Base-by-base conservation (phyloP, 2,797 vertebrate genomes). In the Tenualosa ilisha region DNA sequence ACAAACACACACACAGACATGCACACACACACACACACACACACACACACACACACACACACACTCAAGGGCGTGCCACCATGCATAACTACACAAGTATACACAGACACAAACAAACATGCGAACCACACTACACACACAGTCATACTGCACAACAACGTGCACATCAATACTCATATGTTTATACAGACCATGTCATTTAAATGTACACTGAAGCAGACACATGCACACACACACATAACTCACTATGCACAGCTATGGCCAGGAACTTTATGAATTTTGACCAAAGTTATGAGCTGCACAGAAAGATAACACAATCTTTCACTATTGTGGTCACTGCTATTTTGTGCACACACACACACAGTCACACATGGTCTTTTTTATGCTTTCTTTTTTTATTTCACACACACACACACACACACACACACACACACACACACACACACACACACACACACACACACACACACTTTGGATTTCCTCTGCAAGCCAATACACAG, bases 391-490 rank as follows among this genome's bases (percentile, higher is more conserved):
- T 24, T 63, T 63, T 63, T 59, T 59, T 17, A 59, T 4, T 61
- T 61, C 22, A 85, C 90, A 88, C 90, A 91, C 91, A 68, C 37
- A 51, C 24, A 68, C 24, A 51, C 68, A 92, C 89, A 91, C 91
- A 85, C 91, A 63, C 83, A 81, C 40, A 53, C 59, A 84, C 68
- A 85, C 83, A 84, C 46, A 92, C 88, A 91, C 90, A 84, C 91
- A 31, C 15, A 85, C 90, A 88, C 90, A 91, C 91, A 68, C 31
- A 85, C 83, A 84, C 46, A 92, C 88, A 91, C 90, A 84, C 91
- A 24, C 63, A 65, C 87, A 61, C 91, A 91, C 91, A 89, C 90
- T 91, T 89, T 89, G 89, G 84, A 31, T 68, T 68, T 75, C 72
- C 72, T 46, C 13, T 6, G 20, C 40, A 46, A 46, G 37, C 3